Evolutionary conservation across 2,797 vertebrate species (phyloP), one percentile per base, ranked within the genome.

Genomic region (Takifugu ocellatus): DNA sequence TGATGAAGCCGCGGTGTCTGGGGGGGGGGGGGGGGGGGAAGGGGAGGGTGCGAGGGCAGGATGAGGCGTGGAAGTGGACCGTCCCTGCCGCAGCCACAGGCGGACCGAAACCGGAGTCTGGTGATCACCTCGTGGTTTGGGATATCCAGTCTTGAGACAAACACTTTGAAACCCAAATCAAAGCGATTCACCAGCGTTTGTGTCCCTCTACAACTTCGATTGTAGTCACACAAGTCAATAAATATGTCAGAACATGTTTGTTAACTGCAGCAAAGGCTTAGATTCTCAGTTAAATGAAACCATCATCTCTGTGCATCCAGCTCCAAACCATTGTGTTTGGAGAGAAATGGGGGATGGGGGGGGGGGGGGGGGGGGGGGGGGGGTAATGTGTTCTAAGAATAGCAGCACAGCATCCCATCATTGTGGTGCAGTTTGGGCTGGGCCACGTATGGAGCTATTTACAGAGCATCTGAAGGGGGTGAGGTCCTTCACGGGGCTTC

Each of bases 361-460:
- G 21, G 21, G 21, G 17, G 1, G 17, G 17, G 17, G 17, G 27
- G 1, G 27, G 31, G 31, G 31, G 1, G 8, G 11, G 8, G 8
- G 11, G 3, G 33, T 21, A 53, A 36, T 56, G 25, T 56, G 29
- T 39, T 60, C 78, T 83, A 74, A 81, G 46, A 85, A 87, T 83
- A 88, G 68, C 60, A 26, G 24, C 45, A 51, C 44, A 1, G 43
- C 65, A 43, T 43, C 54, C 49, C 51, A 57, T 85, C 62, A 75
- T 71, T 54, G 51, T 65, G 59, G 49, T 45, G 47, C 53, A 60
- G 25, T 70, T 73, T 81, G 49, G 49, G 63, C 54, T 59, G 12
- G 52, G 56, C 59, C 52, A 51, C 31, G 7, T 33, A 21, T 5
- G 5, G 24, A 54, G 56, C 60, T 59, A 73, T 82, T 79, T 76